A percentile compares a stretch with the other conserved stretches of the same genome.
Evolutionary conservation across 2,888 invertebrate species (phyloP).

Genomic region (Drosophila tanythrix): DNA sequence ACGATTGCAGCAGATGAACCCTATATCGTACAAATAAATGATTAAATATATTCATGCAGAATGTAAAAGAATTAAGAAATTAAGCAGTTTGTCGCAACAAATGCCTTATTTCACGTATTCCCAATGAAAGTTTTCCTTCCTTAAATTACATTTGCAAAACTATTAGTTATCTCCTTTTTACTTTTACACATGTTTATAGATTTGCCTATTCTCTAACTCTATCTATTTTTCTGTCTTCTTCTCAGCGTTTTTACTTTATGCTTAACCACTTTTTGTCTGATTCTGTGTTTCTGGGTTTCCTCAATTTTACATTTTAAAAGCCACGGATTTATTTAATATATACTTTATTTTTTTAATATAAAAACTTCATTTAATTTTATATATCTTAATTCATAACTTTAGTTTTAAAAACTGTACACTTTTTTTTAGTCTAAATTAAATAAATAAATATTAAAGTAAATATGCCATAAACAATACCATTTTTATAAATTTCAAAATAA

Average conservation of each 20-base stretch:
- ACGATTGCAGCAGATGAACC: neutral
- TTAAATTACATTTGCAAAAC: neutral
- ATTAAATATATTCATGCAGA: neutral
- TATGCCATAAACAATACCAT: accelerated
- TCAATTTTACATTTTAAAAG: neutral
- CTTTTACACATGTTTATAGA: neutral
- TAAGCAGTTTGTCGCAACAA: neutral
- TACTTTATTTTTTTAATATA: neutral
- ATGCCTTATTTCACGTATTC: neutral
- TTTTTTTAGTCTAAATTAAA: neutral
- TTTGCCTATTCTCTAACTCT: neutral
- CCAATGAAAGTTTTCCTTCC: neutral
- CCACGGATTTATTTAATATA: neutral
- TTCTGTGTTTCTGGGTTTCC: neutral
- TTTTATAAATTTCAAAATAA: neutral
- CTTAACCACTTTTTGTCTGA: neutral
- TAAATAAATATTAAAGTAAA: neutral
- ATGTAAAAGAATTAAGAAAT: neutral
- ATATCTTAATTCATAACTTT: neutral
- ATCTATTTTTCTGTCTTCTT: neutral
- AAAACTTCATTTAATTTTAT: neutral
- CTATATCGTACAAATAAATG: neutral
- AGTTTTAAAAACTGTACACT: neutral
- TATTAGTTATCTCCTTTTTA: neutral
- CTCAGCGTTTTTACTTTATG: neutral